These are phyloP conservation scores for Plecturocebus donacophilus DNA, from an alignment of 2,113 vertebrate genomes.

Conservation along the genomic window DNA sequence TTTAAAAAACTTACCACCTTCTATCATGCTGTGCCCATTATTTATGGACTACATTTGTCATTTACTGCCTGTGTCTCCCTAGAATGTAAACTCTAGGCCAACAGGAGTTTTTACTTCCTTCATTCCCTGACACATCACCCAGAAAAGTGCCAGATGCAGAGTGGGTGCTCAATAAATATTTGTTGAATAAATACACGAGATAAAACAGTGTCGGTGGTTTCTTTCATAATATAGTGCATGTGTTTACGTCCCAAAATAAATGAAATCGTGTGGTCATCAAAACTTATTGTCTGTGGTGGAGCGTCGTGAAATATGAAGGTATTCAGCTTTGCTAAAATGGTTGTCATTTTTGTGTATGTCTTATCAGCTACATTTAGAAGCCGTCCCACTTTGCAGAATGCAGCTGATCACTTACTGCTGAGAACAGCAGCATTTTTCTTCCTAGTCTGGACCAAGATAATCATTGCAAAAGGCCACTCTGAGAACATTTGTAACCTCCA, in stretches of 20 bases:
- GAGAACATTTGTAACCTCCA: not conserved
- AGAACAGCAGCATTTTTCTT: not conserved
- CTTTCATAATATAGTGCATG: not conserved
- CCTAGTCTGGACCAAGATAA: not conserved
- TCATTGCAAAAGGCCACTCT: not conserved
- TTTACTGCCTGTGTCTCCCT: not conserved
- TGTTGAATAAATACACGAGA: not conserved
- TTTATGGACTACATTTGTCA: rapidly evolving
- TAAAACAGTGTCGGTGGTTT: not conserved
- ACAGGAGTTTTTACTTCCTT: not conserved
- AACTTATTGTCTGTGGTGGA: not conserved
- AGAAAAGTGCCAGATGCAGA: not conserved
- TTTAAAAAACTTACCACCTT: not conserved
- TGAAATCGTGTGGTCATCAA: not conserved
- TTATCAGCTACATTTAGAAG: not conserved
- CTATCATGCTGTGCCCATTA: not conserved
- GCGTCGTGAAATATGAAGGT: slow-evolving; percentile 33
- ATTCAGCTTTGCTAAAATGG: not conserved
- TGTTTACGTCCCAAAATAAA: not conserved
- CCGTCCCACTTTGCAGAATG: not conserved
- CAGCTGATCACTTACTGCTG: not conserved
- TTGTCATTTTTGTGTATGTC: not conserved
- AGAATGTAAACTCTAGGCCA: not conserved
- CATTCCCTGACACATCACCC: not conserved
- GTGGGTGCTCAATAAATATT: not conserved